Evolutionary conservation across 2,797 vertebrate genomes (phyloP), one percentile per base, ranked within the genome.

Genomic region (Numenius phaeopus): DNA sequence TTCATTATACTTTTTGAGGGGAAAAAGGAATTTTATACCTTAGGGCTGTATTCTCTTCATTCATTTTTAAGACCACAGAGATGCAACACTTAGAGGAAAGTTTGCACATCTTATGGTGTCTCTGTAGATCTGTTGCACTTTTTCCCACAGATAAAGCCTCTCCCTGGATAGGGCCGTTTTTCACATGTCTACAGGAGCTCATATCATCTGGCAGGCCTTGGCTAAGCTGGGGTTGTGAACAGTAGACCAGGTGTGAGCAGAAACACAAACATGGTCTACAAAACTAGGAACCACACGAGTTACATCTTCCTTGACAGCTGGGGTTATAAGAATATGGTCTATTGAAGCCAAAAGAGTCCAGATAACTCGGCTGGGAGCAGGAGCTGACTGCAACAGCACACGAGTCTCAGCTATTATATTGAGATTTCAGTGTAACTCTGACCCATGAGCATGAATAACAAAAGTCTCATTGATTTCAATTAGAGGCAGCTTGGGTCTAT

Each of bases 401-500:
- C 34, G 23, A 66, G 8, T 27, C n/a, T 58, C 22, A 26, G 32
- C 47, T 23, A 7, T 57, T 24, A 16, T 30, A 32, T 0, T 39
- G 67, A 54, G 26, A 70, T 64, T 12, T 29, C 44, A 49, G 64
- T 5, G 46, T 50, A 39, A 72, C 84, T 83, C 90, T 78, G 78
- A 65, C 65, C 81, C 71, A 29, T 3, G 1, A 67, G 54, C 40
- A 66, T 1, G 10, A 57, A 20, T 40, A 85, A 65, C 83, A 66
- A 19, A 90, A 83, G 49, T 42, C 75, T 71, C 86, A 93, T 32
- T 78, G 93, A 90, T 80, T 91, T 50, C 93, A 83, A 10, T 71
- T 67, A 87, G 29, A 71, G 67, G 58, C 73, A 37, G 73, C 46
- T 70, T 79, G 44, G 71, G 34, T 85, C 96, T 94, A 92, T 97